phyloP scores from a whole-genome alignment of 1,140 invertebrate genomes.

The Drosophila pachea region DNA sequence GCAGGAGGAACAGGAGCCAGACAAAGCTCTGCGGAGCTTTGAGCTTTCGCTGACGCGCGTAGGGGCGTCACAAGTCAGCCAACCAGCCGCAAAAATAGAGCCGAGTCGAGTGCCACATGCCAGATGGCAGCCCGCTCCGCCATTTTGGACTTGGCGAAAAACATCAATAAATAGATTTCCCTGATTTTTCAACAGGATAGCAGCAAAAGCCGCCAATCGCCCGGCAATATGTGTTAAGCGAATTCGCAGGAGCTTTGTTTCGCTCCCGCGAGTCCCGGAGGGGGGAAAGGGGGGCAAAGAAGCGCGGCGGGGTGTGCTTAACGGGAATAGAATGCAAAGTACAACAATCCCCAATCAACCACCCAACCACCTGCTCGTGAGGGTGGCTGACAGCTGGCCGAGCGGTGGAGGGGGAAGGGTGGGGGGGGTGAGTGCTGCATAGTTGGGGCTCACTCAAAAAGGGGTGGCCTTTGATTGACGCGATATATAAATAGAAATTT shows the following conservation, averaged over 20 bases:
- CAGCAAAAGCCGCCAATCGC: slow-evolving; percentile 46
- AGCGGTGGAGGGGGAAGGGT: too few relatives aligned
- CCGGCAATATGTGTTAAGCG: slow-evolving; percentile 18
- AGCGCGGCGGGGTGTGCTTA: too few relatives aligned
- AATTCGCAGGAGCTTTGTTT: slow-evolving; percentile 21
- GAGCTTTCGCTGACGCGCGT: neutral
- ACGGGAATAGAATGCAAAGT: too few relatives aligned
- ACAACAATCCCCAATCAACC: too few relatives aligned
- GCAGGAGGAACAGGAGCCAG: slow-evolving; percentile 17
- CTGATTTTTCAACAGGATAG: slow-evolving; percentile 78
- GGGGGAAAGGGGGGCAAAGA: neutral
- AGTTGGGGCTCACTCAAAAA: slow-evolving; percentile 18
- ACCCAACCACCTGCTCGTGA: too few relatives aligned
- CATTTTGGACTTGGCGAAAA: slow-evolving; percentile 52
- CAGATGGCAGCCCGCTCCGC: slow-evolving; percentile 3
- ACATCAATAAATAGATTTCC: slow-evolving; percentile 79
- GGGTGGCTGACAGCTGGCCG: neutral
- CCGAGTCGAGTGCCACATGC: slow-evolving; percentile 2
- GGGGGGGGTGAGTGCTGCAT: too few relatives aligned
- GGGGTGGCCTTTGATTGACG: neutral
- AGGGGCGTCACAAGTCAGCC: neutral
- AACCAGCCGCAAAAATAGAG: too few relatives aligned
- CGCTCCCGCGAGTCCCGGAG: neutral
- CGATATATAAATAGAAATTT: neutral
- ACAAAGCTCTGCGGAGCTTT: neutral